A percentile compares a stretch with the other conserved stretches of the same genome.
These are phyloP conservation scores for Archaeoteleia sp. DNA, from an alignment of 2,888 invertebrate genomes.

Conservation along the genomic window DNA sequence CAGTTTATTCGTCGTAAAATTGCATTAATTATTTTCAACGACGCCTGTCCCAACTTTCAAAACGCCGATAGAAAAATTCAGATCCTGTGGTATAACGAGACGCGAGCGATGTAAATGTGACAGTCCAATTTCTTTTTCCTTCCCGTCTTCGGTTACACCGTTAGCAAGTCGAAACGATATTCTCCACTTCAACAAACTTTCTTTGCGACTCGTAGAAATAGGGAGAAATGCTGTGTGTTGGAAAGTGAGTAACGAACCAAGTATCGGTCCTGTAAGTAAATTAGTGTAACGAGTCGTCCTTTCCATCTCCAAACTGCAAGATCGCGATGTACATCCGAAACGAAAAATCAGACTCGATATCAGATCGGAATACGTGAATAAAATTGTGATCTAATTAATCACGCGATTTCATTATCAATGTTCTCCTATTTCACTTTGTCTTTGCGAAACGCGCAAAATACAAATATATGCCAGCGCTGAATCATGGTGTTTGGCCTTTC, in stretches of 20 bases:
- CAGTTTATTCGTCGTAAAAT: too few relatives aligned
- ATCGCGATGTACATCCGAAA: too few relatives aligned
- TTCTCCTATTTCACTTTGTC: too few relatives aligned
- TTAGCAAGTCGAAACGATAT: slow-evolving; percentile 1
- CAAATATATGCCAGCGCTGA: too few relatives aligned
- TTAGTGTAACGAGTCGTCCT: slow-evolving; percentile 59
- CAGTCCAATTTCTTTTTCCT: slow-evolving; percentile 7
- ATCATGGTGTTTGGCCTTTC: too few relatives aligned
- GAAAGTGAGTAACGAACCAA: not conserved
- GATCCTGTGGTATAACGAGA: slow-evolving; percentile 2
- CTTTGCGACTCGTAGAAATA: not conserved
- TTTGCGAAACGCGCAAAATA: too few relatives aligned
- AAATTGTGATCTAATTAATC: too few relatives aligned
- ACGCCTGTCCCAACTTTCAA: too few relatives aligned
- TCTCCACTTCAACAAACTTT: slow-evolving; percentile 4
- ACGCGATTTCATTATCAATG: too few relatives aligned
- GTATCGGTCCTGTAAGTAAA: slow-evolving; percentile 53
- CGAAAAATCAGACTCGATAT: too few relatives aligned
- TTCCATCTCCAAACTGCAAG: not conserved
- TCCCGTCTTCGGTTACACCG: not conserved
- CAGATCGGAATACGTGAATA: too few relatives aligned
- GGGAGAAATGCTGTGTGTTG: not conserved
- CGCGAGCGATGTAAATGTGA: slow-evolving; percentile 6
- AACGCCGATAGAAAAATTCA: slow-evolving; percentile 2
- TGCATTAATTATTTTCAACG: too few relatives aligned